Conservation (phyloP, 2,113 vertebrate species). For the Thalassarche chlororhynchos region DNA sequence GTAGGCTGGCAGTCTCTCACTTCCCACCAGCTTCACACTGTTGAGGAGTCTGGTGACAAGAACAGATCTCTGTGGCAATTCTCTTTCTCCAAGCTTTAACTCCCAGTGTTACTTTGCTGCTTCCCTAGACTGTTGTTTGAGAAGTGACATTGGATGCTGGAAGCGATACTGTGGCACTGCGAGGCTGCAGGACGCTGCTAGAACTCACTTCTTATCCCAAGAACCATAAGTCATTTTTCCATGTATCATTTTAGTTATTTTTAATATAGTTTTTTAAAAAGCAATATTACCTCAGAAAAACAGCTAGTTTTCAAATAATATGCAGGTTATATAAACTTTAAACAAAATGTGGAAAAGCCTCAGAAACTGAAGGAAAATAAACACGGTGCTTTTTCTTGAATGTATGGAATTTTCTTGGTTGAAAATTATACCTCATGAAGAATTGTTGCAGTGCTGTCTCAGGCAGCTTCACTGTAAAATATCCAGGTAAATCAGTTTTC, state of each 20-base stretch:
- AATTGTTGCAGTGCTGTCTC: background rate
- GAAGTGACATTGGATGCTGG: background rate
- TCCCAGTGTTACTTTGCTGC: background rate
- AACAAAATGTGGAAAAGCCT: background rate
- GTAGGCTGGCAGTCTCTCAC: slow-evolving; percentile 36
- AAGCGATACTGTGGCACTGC: background rate
- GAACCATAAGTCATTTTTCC: background rate
- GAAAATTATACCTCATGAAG: background rate
- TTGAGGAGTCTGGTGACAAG: background rate
- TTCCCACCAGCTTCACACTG: slow-evolving; percentile 2
- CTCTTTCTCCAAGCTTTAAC: background rate
- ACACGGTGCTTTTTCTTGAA: background rate
- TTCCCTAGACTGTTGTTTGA: background rate
- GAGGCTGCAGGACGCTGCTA: background rate
- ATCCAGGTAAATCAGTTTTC: background rate
- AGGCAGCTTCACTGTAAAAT: background rate
- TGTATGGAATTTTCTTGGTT: background rate
- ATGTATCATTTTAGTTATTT: background rate
- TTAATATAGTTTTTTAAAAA: background rate
- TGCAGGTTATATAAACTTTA: background rate
- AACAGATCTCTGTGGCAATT: background rate
- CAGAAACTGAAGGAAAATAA: background rate
- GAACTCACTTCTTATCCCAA: background rate
- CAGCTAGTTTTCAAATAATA: background rate
- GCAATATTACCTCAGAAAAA: background rate